phyloP scores from a whole-genome alignment of 2,888 invertebrate species.

The Aspidiotus rigidus region DNA sequence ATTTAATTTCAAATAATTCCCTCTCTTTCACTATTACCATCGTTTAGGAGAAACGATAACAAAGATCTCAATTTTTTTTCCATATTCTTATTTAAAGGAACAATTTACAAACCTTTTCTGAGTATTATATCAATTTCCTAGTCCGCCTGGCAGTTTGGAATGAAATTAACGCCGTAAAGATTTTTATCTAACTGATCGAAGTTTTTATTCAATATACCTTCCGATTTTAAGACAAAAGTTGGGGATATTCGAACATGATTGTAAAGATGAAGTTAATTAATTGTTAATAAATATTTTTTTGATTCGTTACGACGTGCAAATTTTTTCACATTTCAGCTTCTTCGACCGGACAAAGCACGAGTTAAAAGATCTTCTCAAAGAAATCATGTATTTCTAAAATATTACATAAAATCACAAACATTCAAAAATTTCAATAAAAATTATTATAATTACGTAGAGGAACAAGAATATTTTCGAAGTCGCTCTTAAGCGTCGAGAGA shows the following conservation, averaged over 20 bases:
- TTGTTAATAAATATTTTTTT: too few species aligned
- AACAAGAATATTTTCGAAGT: conserved; percentile 25
- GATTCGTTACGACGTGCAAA: too few species aligned
- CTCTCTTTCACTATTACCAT: background rate
- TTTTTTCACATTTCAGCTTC: too few species aligned
- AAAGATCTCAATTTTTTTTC: background rate
- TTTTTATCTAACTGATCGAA: too few species aligned
- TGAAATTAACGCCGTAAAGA: too few species aligned
- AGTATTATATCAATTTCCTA: too few species aligned
- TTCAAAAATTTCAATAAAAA: conserved; percentile 29
- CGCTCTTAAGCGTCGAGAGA: conserved; percentile 25
- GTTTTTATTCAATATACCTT: too few species aligned
- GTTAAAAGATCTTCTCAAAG: background rate
- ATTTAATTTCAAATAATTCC: background rate
- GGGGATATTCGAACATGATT: too few species aligned
- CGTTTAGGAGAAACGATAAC: conserved; percentile 1
- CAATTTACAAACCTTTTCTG: too few species aligned
- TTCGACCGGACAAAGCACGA: background rate
- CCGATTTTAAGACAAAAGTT: too few species aligned
- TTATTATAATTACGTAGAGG: conserved; percentile 32
- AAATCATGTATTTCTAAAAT: conserved; percentile 27
- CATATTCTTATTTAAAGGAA: background rate
- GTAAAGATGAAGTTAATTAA: too few species aligned
- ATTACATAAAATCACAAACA: conserved; percentile 33
- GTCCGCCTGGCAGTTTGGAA: too few species aligned